phyloP scores from a whole-genome alignment of 2,113 vertebrate genomes.

The Chloropsis hardwickii region DNA sequence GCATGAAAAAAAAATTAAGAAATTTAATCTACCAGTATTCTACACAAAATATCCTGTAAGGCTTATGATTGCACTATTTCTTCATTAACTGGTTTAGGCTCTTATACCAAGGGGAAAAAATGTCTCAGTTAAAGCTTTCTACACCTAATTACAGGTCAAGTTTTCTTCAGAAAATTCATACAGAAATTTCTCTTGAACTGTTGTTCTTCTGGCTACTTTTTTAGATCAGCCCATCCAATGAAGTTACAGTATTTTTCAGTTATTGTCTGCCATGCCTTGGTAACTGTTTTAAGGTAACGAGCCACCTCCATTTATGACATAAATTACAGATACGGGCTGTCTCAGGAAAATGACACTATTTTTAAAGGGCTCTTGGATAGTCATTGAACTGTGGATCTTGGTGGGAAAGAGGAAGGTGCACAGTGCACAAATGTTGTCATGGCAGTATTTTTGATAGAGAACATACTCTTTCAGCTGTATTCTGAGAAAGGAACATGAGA shows the following conservation, averaged over 20 bases:
- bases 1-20: background rate
- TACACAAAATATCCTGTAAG: background rate
- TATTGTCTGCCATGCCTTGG: background rate
- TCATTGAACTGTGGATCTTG: background rate
- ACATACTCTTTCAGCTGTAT: background rate
- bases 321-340: background rate
- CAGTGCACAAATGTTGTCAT: background rate
- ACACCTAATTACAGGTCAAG: background rate
- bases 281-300: background rate
- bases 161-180: background rate
- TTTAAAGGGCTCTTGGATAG: background rate
- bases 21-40: background rate
- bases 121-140: background rate
- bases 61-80: background rate
- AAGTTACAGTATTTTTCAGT: background rate
- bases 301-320: background rate
- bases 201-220: background rate
- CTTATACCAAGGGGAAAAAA: background rate
- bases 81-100: background rate
- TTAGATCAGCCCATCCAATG: background rate
- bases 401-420: background rate
- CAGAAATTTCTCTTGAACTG: background rate
- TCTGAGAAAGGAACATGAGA: background rate
- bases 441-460: background rate
- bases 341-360: background rate